Percentiles rank a stretch among this genome's conserved stretches.
Evolutionary conservation across 2,888 invertebrate genomes (phyloP).

Genomic region (Blera fallax): DNA sequence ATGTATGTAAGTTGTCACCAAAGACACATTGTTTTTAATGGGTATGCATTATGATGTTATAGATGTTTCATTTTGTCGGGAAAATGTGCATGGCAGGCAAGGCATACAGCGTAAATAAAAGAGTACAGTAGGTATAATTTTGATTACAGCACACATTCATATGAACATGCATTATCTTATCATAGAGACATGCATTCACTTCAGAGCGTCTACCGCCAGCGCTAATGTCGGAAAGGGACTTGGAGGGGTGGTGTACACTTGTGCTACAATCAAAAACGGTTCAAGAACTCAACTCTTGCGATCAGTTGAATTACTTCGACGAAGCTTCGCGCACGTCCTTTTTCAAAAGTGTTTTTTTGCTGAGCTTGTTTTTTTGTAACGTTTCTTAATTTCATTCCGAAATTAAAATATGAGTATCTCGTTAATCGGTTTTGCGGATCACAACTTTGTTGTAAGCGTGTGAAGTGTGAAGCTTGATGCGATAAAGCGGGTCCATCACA

Average conservation of each 20-base stretch:
- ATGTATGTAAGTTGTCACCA: not conserved
- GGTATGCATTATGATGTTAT: not conserved
- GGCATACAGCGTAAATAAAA: constrained; percentile 11
- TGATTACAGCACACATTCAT: constrained; percentile 22
- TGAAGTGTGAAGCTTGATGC: constrained; percentile 39
- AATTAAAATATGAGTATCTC: constrained; percentile 70
- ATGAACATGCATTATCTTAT: constrained; percentile 32
- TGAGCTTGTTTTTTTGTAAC: not conserved
- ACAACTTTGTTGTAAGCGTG: constrained; percentile 72
- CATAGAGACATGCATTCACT: constrained; percentile 3
- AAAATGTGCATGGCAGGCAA: not conserved
- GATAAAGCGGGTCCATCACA: not conserved
- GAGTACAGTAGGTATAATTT: constrained; percentile 19
- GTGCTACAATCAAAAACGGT: not conserved
- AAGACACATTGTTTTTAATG: not conserved
- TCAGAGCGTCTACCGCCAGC: not conserved
- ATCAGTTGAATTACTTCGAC: constrained; percentile 20
- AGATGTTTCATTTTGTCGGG: not conserved
- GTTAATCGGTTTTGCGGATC: constrained; percentile 69
- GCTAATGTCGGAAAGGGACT: not conserved
- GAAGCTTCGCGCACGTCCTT: constrained; percentile 11
- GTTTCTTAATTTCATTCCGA: constrained; percentile 21
- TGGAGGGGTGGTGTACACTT: not conserved
- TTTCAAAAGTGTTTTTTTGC: not conserved
- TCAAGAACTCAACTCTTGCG: constrained; percentile 13